phyloP scores from a whole-genome alignment of 2,113 vertebrate species.

The Istiophorus platypterus region DNA sequence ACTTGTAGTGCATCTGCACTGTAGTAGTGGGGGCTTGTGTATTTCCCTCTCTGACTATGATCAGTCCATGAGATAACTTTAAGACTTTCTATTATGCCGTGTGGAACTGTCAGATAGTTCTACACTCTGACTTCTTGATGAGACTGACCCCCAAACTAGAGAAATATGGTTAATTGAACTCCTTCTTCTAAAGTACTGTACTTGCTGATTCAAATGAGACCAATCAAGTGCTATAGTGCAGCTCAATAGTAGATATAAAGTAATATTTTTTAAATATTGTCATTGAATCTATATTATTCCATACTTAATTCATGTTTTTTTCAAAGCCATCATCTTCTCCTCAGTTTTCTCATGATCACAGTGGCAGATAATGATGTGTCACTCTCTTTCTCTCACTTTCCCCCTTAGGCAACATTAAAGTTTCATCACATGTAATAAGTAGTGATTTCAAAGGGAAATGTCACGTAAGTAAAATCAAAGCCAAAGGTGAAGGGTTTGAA shows the following conservation, averaged over 20 bases:
- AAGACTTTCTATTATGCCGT: no score
- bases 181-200: background rate
- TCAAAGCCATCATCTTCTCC: slow-evolving; percentile 14
- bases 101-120: no score
- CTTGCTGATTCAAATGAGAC: slow-evolving; percentile 1
- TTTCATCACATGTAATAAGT: slow-evolving; percentile 52
- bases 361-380: slow-evolving; percentile 49
- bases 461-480: slow-evolving; percentile 33
- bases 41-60: no score
- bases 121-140: background rate
- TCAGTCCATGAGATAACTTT: no score
- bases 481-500: slow-evolving; percentile 23
- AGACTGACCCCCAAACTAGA: background rate
- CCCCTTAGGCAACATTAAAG: slow-evolving; percentile 38
- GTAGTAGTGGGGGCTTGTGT: background rate
- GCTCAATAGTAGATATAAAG: background rate
- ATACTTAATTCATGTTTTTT: slow-evolving; percentile 47
- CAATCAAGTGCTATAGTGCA: background rate
- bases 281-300: slow-evolving; percentile 30
- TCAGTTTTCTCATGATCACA: slow-evolving; percentile 22
- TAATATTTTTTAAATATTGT: slow-evolving; percentile 4
- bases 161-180: background rate
- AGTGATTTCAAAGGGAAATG: slow-evolving; percentile 25
- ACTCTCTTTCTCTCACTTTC: background rate
- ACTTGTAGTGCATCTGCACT: background rate